A percentile compares a stretch with the other conserved stretches of the same genome.
phyloP scores from a whole-genome alignment of 1,140 invertebrate genomes.

The Leucophenga varia region DNA sequence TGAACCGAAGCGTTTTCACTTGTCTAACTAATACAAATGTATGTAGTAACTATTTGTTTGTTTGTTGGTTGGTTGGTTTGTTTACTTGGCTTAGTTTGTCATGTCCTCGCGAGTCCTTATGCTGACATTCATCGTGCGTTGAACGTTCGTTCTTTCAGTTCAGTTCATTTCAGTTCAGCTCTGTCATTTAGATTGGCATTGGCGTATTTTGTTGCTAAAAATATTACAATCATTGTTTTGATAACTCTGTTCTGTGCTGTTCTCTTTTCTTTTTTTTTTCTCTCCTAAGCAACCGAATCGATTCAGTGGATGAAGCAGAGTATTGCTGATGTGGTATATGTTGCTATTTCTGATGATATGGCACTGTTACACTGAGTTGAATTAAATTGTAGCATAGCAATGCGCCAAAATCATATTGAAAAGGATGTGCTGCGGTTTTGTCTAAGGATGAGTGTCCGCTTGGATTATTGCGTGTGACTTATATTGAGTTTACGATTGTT shows the following conservation, averaged over 20 bases:
- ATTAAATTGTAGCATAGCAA: too few species aligned
- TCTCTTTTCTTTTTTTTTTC: slow-evolving; percentile 12
- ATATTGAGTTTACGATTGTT: slow-evolving; percentile 14
- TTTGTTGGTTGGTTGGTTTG: slow-evolving; percentile 26
- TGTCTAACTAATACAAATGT: too few species aligned
- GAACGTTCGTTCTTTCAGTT: not conserved
- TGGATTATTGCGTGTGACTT: slow-evolving; percentile 34
- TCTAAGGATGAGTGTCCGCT: slow-evolving; percentile 9
- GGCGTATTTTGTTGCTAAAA: slow-evolving; percentile 30
- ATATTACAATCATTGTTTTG: slow-evolving; percentile 47
- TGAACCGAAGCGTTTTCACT: slow-evolving; percentile 50
- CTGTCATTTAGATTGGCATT: slow-evolving; percentile 9
- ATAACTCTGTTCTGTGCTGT: slow-evolving; percentile 43
- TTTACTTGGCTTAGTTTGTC: slow-evolving; percentile 4
- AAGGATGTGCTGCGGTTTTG: too few species aligned
- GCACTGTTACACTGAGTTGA: too few species aligned
- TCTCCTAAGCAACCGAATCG: too few species aligned
- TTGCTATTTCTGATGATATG: too few species aligned
- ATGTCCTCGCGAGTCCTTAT: slow-evolving; percentile 3
- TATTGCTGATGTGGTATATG: too few species aligned
- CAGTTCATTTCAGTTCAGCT: not conserved
- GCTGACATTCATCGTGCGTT: not conserved
- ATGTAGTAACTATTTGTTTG: too few species aligned
- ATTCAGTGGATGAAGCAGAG: too few species aligned
- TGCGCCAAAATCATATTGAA: too few species aligned